phyloP scores from a whole-genome alignment of 1,140 invertebrate species.

The Fragariocoptes setiger region DNA sequence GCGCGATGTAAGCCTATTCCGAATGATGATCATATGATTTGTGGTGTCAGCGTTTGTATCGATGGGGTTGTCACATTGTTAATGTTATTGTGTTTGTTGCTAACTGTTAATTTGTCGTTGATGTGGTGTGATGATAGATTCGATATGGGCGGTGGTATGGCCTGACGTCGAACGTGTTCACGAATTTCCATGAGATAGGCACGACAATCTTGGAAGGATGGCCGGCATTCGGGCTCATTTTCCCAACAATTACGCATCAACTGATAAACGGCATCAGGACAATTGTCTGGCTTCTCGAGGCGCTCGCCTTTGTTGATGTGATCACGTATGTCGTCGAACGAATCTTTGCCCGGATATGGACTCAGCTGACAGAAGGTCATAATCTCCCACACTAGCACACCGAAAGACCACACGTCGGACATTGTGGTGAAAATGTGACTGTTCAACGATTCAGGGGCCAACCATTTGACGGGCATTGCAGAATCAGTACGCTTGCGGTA shows the following conservation, averaged over 20 bases:
- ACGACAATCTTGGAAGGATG: slow-evolving; percentile 25
- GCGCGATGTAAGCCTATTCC: too few relatives aligned
- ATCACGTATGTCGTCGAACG: neutral
- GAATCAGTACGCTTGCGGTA: slow-evolving; percentile 4
- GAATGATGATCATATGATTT: too few relatives aligned
- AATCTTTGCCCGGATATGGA: slow-evolving; percentile 38
- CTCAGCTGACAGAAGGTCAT: slow-evolving; percentile 50
- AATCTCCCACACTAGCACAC: slow-evolving; percentile 48
- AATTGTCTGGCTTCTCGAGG: slow-evolving; percentile 34
- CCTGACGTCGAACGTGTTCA: slow-evolving; percentile 23
- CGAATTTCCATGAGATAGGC: slow-evolving; percentile 34
- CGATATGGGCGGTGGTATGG: slow-evolving; percentile 1
- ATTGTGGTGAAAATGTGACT: slow-evolving; percentile 48
- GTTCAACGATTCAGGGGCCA: slow-evolving; percentile 47
- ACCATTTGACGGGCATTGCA: slow-evolving; percentile 47
- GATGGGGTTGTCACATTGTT: too few relatives aligned
- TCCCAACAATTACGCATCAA: slow-evolving; percentile 47
- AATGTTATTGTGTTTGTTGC: neutral
- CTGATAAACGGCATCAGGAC: slow-evolving; percentile 40
- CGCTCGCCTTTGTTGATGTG: slow-evolving; percentile 6
- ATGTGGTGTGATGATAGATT: neutral
- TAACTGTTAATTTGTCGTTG: neutral
- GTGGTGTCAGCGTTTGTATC: too few relatives aligned
- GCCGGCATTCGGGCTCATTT: slow-evolving; percentile 33
- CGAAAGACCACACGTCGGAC: slow-evolving; percentile 57